phyloP scores from a whole-genome alignment of 2,113 vertebrate genomes.

The Trichechus manatus region DNA sequence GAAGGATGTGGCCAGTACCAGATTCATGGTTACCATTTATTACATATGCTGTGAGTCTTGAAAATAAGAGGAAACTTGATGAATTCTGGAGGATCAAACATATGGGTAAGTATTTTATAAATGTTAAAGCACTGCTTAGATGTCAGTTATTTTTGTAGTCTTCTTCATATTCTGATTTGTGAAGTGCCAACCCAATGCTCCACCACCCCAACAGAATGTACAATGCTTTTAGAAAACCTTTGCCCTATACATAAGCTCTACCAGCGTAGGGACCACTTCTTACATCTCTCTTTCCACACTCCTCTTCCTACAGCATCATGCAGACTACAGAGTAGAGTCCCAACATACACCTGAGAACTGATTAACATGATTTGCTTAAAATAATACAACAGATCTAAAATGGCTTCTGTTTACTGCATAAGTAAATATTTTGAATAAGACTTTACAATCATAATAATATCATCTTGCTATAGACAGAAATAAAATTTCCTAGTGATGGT shows the following conservation, averaged over 20 bases:
- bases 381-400: constrained; percentile 19
- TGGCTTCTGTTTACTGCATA: constrained; percentile 20
- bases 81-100: not conserved
- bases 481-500: not conserved
- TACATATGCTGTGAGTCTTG: not conserved
- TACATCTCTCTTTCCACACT: too few species aligned
- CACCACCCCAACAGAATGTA: not conserved
- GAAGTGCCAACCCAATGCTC: not conserved
- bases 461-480: not conserved
- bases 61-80: not conserved
- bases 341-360: not conserved
- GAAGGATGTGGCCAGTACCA: not conserved
- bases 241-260: not conserved
- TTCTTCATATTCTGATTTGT: not conserved
- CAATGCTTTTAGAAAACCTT: not conserved
- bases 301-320: too few species aligned
- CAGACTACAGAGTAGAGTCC: not conserved
- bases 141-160: not conserved
- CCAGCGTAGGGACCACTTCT: not conserved
- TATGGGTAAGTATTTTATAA: not conserved
- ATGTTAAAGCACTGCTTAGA: not conserved
- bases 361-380: not conserved
- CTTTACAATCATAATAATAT: not conserved
- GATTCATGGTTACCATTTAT: not conserved
- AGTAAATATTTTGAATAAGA: constrained; percentile 52